Evolutionary conservation across 2,797 vertebrate genomes (phyloP), one percentile per base, ranked within the genome.

Genomic region (Xiphophorus birchmanni): DNA sequence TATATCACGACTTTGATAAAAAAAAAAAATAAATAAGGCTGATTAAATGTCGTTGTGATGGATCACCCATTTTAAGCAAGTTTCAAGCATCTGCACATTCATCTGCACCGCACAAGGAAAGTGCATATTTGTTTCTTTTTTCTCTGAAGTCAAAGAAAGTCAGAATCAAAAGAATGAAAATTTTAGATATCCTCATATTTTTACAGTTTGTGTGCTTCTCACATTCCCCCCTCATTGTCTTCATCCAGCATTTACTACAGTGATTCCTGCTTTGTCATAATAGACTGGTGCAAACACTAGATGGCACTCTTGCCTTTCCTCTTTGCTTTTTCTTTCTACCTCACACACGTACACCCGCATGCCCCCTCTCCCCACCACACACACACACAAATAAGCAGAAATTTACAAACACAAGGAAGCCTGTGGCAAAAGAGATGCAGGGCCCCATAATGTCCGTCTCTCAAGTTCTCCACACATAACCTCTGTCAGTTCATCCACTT

Each of bases 281-380:
- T 52, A 50, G 56, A 73, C 32, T 0, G 21, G 2, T 74, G 1
- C 23, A 18, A 78, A 47, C 94, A 93, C 87, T 93, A 94, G 94
- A 89, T 94, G 94, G 94, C 94, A 94, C 88, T 94, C 88, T 93
- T 93, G 92, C 72, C 86, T 78, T 92, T 80, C 74, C 75, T 76
- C 82, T 82, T 37, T 58, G 11, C 74, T 73, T 47, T 35, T 26
- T 15, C 29, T 44, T 52, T 40, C 50, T 2, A 4, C 50, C 84
- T 71, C 60, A 77, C 76, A 81, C 72, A 80, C 75, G 67, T 58
- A 50, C 77, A 58, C 47, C 56, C 72, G 71, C 15, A 37, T 9
- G 18, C 8, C 9, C 17, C 35, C 32, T 44, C 83, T 75, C 2
- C 11, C 21, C 71, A 48, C 35, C 21, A 60, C 32, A 73, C 75